These are phyloP conservation scores for Seriola aureovittata DNA, from an alignment of 2,113 vertebrate genomes.

Conservation along the genomic window DNA sequence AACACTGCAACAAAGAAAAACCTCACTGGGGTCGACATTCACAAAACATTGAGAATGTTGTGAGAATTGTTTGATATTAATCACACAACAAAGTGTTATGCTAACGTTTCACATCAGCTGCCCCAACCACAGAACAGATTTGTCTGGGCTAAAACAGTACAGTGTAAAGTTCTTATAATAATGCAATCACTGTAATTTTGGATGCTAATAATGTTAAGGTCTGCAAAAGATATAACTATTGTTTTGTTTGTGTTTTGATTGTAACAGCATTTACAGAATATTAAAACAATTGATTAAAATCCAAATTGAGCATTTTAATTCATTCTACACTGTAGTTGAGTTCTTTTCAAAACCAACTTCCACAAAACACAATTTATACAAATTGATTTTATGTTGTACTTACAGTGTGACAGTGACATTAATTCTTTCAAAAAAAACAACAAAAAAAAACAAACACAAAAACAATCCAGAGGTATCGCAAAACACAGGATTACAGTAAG, in stretches of 20 bases:
- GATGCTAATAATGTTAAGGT: neutral
- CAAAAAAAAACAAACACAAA: neutral
- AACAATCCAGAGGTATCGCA: constrained; percentile 36
- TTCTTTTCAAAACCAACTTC: constrained; percentile 27
- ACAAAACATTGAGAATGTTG: no score
- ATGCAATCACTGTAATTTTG: neutral
- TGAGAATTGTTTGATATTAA: neutral
- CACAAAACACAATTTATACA: constrained; percentile 48
- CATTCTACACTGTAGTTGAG: constrained; percentile 4
- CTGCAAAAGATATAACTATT: neutral
- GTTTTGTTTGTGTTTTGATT: neutral
- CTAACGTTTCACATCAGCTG: neutral
- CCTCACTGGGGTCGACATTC: no score
- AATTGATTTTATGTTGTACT: constrained; percentile 52
- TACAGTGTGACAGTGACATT: constrained; percentile 29
- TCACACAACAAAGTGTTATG: neutral
- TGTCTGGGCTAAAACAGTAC: neutral
- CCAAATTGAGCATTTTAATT: constrained; percentile 53
- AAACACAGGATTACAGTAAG: constrained; percentile 47
- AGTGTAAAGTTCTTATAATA: neutral
- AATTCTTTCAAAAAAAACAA: neutral
- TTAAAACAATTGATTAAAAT: constrained; percentile 18
- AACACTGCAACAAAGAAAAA: neutral
- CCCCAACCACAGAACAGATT: neutral
- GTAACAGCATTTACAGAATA: constrained; percentile 1